A percentile compares a stretch with the other conserved stretches of the same genome.
phyloP scores from a whole-genome alignment of 2,113 vertebrate species.

The Cephalopterus ornatus region DNA sequence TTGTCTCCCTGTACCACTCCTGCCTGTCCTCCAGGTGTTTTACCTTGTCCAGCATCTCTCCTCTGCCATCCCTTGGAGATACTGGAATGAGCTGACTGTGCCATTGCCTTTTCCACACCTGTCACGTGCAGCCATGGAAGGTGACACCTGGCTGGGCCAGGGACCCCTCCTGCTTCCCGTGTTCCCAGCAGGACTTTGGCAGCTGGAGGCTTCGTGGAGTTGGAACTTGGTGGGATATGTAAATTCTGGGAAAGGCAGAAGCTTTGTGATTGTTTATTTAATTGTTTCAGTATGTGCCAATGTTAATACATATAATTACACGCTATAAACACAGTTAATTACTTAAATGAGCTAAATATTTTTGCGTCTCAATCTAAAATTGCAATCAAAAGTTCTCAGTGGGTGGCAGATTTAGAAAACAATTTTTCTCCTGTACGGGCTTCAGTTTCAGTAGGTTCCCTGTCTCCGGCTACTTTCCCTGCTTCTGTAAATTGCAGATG shows the following conservation, averaged over 20 bases:
- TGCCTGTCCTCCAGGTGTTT: neutral
- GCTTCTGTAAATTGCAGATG: neutral
- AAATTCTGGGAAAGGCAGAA: neutral
- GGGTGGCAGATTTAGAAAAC: neutral
- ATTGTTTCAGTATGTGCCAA: neutral
- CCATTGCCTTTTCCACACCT: neutral
- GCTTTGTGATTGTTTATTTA: neutral
- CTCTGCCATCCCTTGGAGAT: neutral
- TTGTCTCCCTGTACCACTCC: fast-evolving
- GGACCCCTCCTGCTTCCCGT: fast-evolving
- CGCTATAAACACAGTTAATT: conserved; percentile 32
- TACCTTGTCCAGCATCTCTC: too few species aligned
- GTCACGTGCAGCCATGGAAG: fast-evolving
- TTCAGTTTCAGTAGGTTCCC: neutral
- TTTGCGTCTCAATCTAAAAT: neutral
- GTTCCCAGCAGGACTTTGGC: neutral
- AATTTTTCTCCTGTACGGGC: neutral
- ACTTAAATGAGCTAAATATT: conserved; percentile 30
- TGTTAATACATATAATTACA: conserved; percentile 14
- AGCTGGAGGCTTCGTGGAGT: neutral
- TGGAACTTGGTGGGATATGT: neutral
- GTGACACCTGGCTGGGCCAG: neutral
- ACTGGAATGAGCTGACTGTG: neutral
- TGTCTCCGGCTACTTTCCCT: neutral
- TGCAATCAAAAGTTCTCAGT: conserved; percentile 40